Conservation (phyloP, 2,113 vertebrate genomes). For the Scopus umbretta region DNA sequence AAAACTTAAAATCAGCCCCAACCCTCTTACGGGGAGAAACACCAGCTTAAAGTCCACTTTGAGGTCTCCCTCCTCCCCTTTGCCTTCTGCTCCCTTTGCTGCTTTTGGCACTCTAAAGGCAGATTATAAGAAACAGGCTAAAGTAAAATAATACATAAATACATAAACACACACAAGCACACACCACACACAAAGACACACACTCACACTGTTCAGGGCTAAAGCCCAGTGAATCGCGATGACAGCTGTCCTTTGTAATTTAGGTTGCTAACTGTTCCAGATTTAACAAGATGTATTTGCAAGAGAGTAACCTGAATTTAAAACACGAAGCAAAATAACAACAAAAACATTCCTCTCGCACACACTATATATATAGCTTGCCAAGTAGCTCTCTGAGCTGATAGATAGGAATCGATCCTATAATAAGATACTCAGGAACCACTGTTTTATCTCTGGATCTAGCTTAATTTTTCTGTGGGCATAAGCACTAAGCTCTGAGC, state of each 20-base stretch:
- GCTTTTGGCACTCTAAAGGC: not conserved
- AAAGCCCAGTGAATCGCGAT: not conserved
- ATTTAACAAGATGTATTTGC: not conserved
- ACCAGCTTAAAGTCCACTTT: not conserved
- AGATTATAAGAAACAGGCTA: not conserved
- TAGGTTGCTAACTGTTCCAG: not conserved
- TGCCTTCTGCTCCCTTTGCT: not conserved
- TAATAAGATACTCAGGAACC: not conserved
- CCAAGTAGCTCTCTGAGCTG: not conserved
- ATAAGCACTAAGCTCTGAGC: not conserved
- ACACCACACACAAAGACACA: not conserved
- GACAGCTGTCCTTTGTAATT: not conserved
- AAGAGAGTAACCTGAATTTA: not conserved
- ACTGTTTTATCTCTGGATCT: not conserved
- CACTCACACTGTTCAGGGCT: not conserved
- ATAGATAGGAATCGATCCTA: not conserved
- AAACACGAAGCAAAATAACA: not conserved
- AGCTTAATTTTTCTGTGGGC: not conserved
- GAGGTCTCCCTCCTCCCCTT: not conserved
- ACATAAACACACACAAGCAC: not conserved
- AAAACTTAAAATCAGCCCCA: not conserved
- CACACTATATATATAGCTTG: not conserved
- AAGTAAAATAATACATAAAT: not conserved
- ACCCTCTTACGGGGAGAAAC: not conserved
- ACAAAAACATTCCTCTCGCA: not conserved